These are phyloP conservation scores for Ambastaia sidthimunki DNA, from an alignment of 2,797 vertebrate genomes.

Conservation along the genomic window DNA sequence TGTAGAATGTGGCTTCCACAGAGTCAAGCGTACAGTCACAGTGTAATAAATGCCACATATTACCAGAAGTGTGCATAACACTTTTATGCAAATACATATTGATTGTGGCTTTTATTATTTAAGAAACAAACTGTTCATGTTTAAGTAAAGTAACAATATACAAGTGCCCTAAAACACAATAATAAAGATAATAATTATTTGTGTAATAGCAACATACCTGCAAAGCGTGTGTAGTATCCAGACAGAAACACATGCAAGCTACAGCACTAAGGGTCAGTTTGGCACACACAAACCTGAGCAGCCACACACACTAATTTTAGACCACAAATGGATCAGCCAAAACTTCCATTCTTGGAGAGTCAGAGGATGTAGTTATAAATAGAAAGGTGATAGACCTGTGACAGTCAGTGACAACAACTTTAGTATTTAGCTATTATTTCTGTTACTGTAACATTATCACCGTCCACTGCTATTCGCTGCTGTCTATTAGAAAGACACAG, in stretches of 20 bases:
- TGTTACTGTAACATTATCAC: neutral
- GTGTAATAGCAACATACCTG: conserved; percentile 27
- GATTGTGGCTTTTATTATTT: neutral
- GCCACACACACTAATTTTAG: conserved; percentile 87
- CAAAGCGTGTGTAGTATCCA: conserved; percentile 34
- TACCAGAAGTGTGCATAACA: neutral
- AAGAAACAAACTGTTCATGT: neutral
- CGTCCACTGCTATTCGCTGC: neutral
- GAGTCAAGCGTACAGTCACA: neutral
- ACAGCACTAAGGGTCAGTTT: conserved; percentile 53
- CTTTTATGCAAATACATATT: neutral
- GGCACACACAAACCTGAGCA: conserved; percentile 63
- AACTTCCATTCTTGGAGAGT: conserved; percentile 90
- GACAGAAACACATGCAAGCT: conserved; percentile 40
- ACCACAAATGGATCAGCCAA: conserved; percentile 81
- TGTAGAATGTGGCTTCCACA: neutral
- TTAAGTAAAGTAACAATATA: neutral
- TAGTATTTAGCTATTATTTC: neutral
- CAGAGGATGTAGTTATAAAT: conserved; percentile 81
- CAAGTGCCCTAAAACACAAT: neutral
- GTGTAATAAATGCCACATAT: neutral
- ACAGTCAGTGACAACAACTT: conserved; percentile 55
- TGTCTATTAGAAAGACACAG: neutral
- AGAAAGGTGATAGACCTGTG: conserved; percentile 79
- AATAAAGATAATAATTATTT: neutral